phyloP scores from a whole-genome alignment of 2,797 vertebrate genomes.

The Premnoplex brunnescens region DNA sequence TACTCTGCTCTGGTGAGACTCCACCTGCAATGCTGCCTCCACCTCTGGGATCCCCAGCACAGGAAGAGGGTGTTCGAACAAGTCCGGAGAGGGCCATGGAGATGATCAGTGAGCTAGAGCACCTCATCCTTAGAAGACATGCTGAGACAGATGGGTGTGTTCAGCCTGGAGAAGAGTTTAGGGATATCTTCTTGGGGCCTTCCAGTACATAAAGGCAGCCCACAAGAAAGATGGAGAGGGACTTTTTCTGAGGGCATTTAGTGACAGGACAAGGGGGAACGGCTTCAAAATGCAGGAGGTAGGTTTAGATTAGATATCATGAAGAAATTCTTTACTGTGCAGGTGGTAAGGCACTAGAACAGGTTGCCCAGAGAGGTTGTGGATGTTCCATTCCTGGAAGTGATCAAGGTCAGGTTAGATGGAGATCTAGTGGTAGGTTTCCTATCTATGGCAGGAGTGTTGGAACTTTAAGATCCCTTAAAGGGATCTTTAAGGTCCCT shows the following conservation, averaged over 20 bases:
- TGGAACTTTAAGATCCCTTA: no score
- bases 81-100: neutral
- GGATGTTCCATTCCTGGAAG: neutral
- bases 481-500: neutral
- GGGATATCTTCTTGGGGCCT: neutral
- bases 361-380: neutral
- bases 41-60: neutral
- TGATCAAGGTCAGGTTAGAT: neutral
- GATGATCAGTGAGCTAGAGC: neutral
- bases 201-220: neutral
- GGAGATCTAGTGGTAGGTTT: neutral
- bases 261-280: neutral
- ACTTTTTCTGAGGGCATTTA: neutral
- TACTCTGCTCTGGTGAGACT: neutral
- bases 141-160: neutral
- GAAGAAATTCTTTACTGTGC: neutral
- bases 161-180: neutral
- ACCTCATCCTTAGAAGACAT: neutral
- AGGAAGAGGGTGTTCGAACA: neutral
- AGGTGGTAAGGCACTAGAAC: no score
- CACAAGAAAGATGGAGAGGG: neutral
- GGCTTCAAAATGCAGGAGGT: neutral
- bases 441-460: neutral
- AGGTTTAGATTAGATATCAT: neutral
- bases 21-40: no score